These are phyloP conservation scores for Chesias legatella DNA, from an alignment of 2,888 invertebrate species.

Conservation along the genomic window DNA sequence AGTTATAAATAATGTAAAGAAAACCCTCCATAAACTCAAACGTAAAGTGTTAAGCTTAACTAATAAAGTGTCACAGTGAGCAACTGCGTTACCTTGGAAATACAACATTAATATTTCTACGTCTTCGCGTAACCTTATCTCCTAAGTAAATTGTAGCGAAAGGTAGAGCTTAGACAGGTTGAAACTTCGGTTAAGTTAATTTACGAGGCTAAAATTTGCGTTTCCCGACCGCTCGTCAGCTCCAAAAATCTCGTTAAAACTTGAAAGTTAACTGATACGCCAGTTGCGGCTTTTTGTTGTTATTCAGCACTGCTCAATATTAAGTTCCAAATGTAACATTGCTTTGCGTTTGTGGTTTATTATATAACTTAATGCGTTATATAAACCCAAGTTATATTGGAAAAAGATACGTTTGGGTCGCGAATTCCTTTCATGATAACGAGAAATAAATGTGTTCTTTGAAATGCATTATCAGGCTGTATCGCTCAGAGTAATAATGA, in stretches of 20 bases:
- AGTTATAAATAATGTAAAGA: no score
- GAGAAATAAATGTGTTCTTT: no score
- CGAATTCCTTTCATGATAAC: neutral
- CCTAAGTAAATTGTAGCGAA: constrained; percentile 37
- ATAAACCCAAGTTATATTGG: no score
- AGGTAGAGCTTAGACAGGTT: constrained; percentile 44
- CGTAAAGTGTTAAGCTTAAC: no score
- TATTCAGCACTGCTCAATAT: constrained; percentile 27
- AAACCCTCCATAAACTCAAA: no score
- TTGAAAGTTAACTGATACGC: constrained; percentile 38
- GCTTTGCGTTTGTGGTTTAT: no score
- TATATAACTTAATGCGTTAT: no score
- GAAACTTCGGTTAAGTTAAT: constrained; percentile 56
- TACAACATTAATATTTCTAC: constrained; percentile 29
- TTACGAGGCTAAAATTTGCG: constrained; percentile 47
- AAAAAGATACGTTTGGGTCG: neutral
- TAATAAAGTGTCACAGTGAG: neutral
- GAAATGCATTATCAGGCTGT: no score
- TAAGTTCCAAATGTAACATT: constrained; percentile 8
- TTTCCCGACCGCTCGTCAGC: constrained; percentile 40
- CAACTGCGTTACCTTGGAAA: no score
- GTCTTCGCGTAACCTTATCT: constrained; percentile 27
- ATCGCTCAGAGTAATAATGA: no score
- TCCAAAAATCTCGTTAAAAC: constrained; percentile 69
- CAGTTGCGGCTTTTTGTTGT: constrained; percentile 24